A percentile compares a stretch with the other conserved stretches of the same genome.
Evolutionary conservation across 2,888 invertebrate genomes (phyloP).

Genomic region (Lypha dubia): DNA sequence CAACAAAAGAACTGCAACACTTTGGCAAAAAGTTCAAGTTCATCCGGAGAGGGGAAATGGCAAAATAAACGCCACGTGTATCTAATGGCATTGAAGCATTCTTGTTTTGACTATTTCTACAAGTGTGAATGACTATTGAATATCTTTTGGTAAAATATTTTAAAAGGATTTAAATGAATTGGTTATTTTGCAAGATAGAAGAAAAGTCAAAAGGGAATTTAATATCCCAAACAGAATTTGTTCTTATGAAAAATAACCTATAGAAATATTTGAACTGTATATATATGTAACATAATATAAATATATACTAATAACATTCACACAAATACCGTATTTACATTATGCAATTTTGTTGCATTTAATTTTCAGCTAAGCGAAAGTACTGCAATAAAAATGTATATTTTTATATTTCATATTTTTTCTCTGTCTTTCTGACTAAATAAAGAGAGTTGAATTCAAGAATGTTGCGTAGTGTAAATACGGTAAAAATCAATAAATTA

Average conservation of each 20-base stretch:
- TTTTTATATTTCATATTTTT: too few relatives aligned
- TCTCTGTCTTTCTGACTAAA: too few relatives aligned
- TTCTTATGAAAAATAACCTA: neutral
- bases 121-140: constrained; percentile 37
- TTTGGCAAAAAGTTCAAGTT: constrained; percentile 26
- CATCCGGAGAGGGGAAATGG: neutral
- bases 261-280: too few relatives aligned
- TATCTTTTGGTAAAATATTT: constrained; percentile 35
- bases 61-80: constrained; percentile 8
- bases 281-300: too few relatives aligned
- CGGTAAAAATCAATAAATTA: too few relatives aligned
- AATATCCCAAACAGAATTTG: neutral
- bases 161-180: neutral
- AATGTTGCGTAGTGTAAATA: too few relatives aligned
- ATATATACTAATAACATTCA: too few relatives aligned
- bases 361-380: too few relatives aligned
- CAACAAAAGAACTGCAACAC: neutral
- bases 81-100: constrained; percentile 48
- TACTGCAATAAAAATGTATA: too few relatives aligned
- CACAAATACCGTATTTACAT: too few relatives aligned
- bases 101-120: constrained; percentile 17
- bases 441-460: too few relatives aligned
- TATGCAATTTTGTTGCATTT: too few relatives aligned
- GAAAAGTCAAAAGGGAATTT: neutral
- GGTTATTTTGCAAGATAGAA: neutral